These are phyloP conservation scores for Tonatia bakeri DNA, from an alignment of 2,113 vertebrate species.

Conservation along the genomic window DNA sequence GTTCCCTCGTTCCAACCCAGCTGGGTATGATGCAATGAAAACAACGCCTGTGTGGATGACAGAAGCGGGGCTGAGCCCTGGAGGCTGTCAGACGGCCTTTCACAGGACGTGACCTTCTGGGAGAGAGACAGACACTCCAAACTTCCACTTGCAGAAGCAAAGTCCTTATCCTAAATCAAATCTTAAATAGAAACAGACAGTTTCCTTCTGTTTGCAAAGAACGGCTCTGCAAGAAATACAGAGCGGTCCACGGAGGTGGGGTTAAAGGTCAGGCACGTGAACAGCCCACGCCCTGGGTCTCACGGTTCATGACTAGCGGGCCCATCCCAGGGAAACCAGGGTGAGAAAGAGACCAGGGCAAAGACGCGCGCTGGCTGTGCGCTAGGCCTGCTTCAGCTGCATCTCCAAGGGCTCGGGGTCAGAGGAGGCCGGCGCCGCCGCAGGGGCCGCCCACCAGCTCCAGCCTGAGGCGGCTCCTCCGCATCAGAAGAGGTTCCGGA, in stretches of 20 bases:
- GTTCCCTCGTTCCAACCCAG: neutral
- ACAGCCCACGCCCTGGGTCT: neutral
- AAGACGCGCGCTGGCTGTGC: too few species aligned
- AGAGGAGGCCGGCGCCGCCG: neutral
- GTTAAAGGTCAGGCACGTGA: neutral
- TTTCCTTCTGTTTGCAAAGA: conserved; percentile 17
- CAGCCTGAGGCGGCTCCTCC: rapidly evolving
- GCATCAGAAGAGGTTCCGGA: neutral
- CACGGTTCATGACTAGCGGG: neutral
- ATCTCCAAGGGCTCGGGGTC: neutral
- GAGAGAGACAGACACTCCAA: neutral
- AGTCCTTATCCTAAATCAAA: neutral
- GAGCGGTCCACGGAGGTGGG: neutral
- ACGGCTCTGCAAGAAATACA: neutral
- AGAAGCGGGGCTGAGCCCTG: neutral
- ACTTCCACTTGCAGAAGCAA: neutral
- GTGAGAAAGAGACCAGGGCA: neutral
- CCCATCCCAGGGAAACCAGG: neutral
- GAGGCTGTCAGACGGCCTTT: neutral
- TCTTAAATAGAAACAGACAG: neutral
- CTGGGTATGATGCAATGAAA: rapidly evolving
- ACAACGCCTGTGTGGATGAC: neutral
- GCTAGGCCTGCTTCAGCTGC: neutral
- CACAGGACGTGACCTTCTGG: neutral
- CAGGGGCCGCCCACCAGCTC: neutral